phyloP scores from a whole-genome alignment of 2,888 invertebrate species.

The Cetonia aurata region DNA sequence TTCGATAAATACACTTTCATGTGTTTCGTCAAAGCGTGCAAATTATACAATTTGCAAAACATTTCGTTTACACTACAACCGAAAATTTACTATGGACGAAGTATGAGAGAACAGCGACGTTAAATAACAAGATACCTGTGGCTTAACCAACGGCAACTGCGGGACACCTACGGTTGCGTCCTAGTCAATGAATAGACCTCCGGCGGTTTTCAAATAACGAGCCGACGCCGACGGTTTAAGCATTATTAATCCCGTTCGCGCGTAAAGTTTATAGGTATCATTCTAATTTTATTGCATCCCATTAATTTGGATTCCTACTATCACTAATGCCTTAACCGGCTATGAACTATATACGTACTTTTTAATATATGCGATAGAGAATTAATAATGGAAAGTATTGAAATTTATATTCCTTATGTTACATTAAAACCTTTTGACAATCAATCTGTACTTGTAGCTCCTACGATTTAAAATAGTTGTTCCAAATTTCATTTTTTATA shows the following conservation, averaged over 20 bases:
- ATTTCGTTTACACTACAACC: conserved; percentile 3
- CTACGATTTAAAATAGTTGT: too few species aligned
- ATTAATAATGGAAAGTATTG: too few species aligned
- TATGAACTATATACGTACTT: too few species aligned
- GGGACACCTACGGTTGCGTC: conserved; percentile 44
- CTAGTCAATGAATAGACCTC: conserved; percentile 43
- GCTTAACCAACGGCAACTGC: conserved; percentile 35
- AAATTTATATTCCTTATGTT: too few species aligned
- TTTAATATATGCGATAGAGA: too few species aligned
- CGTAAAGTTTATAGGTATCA: conserved; percentile 33
- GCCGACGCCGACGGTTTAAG: conserved; percentile 12
- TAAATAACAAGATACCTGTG: conserved; percentile 44
- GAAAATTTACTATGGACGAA: conserved; percentile 29
- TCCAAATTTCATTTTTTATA: too few species aligned
- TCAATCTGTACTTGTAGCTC: too few species aligned
- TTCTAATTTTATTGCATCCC: conserved; percentile 16
- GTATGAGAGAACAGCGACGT: conserved; percentile 12
- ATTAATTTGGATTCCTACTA: conserved; percentile 18
- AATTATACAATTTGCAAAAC: not conserved
- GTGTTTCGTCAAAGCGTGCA: too few species aligned
- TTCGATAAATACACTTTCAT: too few species aligned
- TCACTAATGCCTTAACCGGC: not conserved
- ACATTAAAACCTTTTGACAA: too few species aligned
- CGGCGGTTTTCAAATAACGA: conserved; percentile 27
- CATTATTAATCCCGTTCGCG: conserved; percentile 36